Base-by-base conservation (phyloP, 2,888 invertebrate species). In the Lymantria dispar region DNA sequence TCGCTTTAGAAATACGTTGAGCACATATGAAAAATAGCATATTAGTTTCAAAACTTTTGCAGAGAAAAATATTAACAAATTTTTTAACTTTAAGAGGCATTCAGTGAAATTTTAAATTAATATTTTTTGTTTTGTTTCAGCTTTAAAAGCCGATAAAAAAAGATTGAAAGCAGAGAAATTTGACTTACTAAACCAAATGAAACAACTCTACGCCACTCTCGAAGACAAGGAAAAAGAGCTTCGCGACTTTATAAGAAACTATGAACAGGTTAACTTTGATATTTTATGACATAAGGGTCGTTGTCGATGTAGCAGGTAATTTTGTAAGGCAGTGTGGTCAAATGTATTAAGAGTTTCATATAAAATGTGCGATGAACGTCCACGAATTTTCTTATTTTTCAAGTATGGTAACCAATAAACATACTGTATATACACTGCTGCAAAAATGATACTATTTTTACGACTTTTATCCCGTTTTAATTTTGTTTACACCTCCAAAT, bases 191-290 rank as follows among this genome's bases (percentile, higher is more conserved):
- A 96, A 95, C 78, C 98, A 98, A 91, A 98, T 98, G 95, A 98
- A 98, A 83, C 98, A 98, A 77, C 93, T 98, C 54, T 98, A 98
- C 83, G 95, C 96, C 50, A 98, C 98, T 8, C 92, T 98, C 56
- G 98, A 98, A 85, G 98, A 98, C 82, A 98, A 98, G 87, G 98
- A 98, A 80, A 95, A 96, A 72, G 98, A 98, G 83, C 91, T 98
- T 53, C 92, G 98, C 53, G 98, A 98, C 86, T 98, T 98, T 79
- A 98, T 98, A 76, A 93, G 98, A 67, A 98, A 97, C 88, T 98
- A 97, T 85, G 98, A 98, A 86, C 97, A 96, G 94, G 96, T 95
- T 10, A 33, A 7, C 8, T 2, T 33, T 33, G 33, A 33, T 33
- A 33, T 33, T 33, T 8, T 33, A 3, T 22, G 22, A 3, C 22